phyloP scores from a whole-genome alignment of 2,113 vertebrate species.

The Pithys albifrons region DNA sequence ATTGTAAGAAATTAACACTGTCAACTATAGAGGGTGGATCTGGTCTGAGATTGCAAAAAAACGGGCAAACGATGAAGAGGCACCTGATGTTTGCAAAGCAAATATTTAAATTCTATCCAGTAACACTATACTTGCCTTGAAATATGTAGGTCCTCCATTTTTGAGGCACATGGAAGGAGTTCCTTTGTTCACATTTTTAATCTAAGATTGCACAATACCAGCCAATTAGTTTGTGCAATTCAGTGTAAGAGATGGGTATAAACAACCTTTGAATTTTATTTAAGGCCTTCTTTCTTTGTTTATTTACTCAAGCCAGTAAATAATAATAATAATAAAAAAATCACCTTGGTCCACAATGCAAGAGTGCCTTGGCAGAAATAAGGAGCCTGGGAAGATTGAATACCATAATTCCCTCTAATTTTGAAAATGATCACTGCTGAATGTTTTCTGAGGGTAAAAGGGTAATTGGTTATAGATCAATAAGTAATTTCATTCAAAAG shows the following conservation, averaged over 20 bases:
- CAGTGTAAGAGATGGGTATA: background rate
- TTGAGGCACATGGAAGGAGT: background rate
- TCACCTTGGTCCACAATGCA: background rate
- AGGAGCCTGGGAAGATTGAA: background rate
- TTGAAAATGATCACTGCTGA: slow-evolving; percentile 52
- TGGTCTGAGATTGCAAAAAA: background rate
- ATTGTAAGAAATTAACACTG: background rate
- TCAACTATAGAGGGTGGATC: background rate
- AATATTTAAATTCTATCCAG: background rate
- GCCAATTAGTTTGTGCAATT: rapidly evolving
- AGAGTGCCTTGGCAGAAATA: background rate
- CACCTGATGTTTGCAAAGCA: background rate
- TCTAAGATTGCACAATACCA: background rate
- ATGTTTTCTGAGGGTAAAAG: slow-evolving; percentile 60
- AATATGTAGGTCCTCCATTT: background rate
- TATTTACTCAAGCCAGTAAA: background rate
- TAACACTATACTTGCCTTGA: background rate
- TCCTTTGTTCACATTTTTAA: background rate
- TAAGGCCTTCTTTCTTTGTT: background rate
- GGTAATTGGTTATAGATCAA: slow-evolving; percentile 72
- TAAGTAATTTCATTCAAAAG: slow-evolving; percentile 70
- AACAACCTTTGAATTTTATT: background rate
- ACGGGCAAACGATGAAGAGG: background rate
- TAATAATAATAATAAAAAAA: background rate
- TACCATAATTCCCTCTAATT: slow-evolving; percentile 35